These are phyloP conservation scores for Bursaphelenchus okinawaensis DNA, from an alignment of 2,888 invertebrate species.

Conservation along the genomic window DNA sequence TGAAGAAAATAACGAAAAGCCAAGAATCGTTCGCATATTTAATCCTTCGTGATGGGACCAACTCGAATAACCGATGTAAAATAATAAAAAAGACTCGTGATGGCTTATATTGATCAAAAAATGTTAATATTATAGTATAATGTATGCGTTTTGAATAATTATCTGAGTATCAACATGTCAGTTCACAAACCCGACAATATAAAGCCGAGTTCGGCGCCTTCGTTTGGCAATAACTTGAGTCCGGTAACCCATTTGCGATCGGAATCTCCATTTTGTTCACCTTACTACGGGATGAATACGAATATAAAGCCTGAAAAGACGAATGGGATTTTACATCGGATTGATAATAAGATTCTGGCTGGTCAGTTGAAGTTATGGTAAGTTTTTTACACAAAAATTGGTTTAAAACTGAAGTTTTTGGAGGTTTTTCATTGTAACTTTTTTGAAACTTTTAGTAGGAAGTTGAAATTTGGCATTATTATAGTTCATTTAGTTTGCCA, in stretches of 20 bases:
- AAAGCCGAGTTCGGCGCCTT: neutral
- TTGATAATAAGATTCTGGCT: constrained; percentile 2
- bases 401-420: neutral
- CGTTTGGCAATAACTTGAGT: neutral
- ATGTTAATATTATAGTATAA: no score
- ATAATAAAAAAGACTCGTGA: no score
- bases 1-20: no score
- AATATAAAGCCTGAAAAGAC: neutral
- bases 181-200: no score
- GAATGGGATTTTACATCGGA: constrained; percentile 7
- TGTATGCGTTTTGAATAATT: no score
- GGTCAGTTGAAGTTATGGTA: constrained; percentile 1
- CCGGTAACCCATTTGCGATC: neutral
- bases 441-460: neutral
- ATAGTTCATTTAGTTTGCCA: no score
- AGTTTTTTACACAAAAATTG: constrained; percentile 1
- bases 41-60: no score
- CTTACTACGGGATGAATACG: neutral
- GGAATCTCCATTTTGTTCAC: neutral
- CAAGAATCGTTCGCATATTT: no score
- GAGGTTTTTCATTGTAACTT: neutral
- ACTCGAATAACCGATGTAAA: no score
- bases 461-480: neutral
- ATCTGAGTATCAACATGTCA: no score
- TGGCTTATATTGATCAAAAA: no score